Evolutionary conservation across 2,888 invertebrate genomes (phyloP).

Genomic region (Geotrupes spiniger): DNA sequence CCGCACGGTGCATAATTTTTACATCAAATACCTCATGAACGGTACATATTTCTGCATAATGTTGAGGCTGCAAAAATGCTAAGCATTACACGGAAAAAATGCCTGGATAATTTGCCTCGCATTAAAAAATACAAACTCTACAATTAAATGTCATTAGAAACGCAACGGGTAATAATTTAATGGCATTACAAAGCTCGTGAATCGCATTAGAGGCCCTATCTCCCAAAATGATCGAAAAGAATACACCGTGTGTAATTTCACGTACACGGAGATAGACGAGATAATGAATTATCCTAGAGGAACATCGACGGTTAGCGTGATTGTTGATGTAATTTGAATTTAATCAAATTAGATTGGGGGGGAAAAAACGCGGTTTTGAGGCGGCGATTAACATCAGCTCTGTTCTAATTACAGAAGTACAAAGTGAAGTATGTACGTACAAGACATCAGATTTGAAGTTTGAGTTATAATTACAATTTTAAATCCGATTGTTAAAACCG

Average conservation of each 20-base stretch:
- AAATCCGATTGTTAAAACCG: no score
- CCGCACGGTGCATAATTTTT: background rate
- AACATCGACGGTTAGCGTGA: slow-evolving; percentile 2
- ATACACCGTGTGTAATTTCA: background rate
- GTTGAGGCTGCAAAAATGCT: no score
- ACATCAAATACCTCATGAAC: background rate
- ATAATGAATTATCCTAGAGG: background rate
- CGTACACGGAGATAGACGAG: background rate
- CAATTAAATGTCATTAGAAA: slow-evolving; percentile 44
- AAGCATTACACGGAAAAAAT: background rate
- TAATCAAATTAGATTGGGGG: no score
- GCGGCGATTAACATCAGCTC: no score
- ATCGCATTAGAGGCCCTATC: slow-evolving; percentile 32
- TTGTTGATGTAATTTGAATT: background rate
- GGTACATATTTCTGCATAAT: background rate
- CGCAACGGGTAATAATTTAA: slow-evolving; percentile 43
- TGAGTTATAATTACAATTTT: no score
- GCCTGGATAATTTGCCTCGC: slow-evolving; percentile 22
- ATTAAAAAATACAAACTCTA: slow-evolving; percentile 30
- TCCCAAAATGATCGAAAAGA: slow-evolving; percentile 7
- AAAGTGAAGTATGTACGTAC: no score
- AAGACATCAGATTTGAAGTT: no score
- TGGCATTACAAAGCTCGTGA: slow-evolving; percentile 37
- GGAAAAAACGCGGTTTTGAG: no score
- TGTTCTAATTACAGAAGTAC: no score